Conservation (phyloP, 2,888 invertebrate genomes). For the Dicranocentrus wangi region DNA sequence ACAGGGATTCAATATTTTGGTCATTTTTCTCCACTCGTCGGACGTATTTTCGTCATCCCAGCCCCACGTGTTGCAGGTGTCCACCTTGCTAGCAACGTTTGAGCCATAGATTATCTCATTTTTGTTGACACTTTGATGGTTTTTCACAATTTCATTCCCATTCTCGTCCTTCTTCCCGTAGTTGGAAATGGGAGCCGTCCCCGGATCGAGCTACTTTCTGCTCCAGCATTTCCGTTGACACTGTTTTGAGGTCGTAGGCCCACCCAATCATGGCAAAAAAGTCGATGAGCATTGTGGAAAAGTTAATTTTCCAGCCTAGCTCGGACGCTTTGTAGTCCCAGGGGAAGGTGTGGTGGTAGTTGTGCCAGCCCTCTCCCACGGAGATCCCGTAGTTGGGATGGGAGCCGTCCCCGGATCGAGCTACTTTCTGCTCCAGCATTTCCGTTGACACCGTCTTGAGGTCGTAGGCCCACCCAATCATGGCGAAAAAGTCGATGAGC, state of each 20-base stretch:
- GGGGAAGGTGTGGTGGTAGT: constrained; percentile 94
- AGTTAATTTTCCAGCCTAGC: constrained; percentile 84
- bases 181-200: too few species aligned
- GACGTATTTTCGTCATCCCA: neutral
- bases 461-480: constrained; percentile 13
- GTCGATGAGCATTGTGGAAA: constrained; percentile 86
- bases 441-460: constrained; percentile 4
- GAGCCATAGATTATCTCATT: too few species aligned
- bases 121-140: too few species aligned
- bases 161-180: too few species aligned
- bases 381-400: constrained; percentile 6
- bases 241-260: constrained; percentile 90
- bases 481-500: constrained; percentile 1
- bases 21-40: neutral
- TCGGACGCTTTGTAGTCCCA: constrained; percentile 92
- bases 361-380: constrained; percentile 84
- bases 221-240: too few species aligned
- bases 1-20: neutral
- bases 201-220: too few species aligned
- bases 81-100: too few species aligned
- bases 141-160: too few species aligned
- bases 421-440: neutral
- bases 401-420: constrained; percentile 74
- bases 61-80: too few species aligned
- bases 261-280: constrained; percentile 87